Evolutionary conservation across 2,888 invertebrate genomes (phyloP), one percentile per base, ranked within the genome.

Genomic region (Tineola bisselliella): DNA sequence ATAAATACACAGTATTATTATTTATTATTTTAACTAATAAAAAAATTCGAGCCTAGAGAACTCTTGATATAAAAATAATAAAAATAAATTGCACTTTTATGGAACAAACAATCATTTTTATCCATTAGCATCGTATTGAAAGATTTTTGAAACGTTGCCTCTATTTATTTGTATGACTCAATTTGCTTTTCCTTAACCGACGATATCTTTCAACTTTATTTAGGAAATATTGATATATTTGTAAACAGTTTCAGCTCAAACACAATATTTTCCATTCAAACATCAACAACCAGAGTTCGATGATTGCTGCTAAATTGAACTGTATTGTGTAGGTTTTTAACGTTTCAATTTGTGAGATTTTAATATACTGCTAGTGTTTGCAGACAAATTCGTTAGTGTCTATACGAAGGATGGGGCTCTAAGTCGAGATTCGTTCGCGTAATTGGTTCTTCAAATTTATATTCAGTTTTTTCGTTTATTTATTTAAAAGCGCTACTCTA

Each of bases 381-480:
- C 54, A 48, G 48, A 48, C 25, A 54, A 54, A 54, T 54, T 54
- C n/a, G 54, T 54, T 54, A 54, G 54, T 6, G 54, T 25, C 19
- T 25, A 54, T 54, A 54, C 54, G 25, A 18, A 5, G 54, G 25
- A 54, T 54, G 54, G 25, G 3, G 18, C 25, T 54, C 52, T n/a
- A 25, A 25, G 11, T 54, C 10, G 6, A 54, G 19, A 15, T 54
- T 54, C 18, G 11, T 25, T 54, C 25, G 11, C 54, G 12, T 19
- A 54, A 18, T 25, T 54, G 54, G 12, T 52, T 54, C 54, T 12
- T 54, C n/a, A 13, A 11, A 12, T 18, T 54, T 48, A 10, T n/a
- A 8, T 15, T 17, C 6, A 1, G 15, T 48, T 48, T 48, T n/a
- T 3, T 3, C 8, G n/a, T 48, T 48, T 48, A n/a, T 48, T 48